These are phyloP conservation scores for Nomia melanderi DNA, from an alignment of 1,140 invertebrate species.

Conservation along the genomic window DNA sequence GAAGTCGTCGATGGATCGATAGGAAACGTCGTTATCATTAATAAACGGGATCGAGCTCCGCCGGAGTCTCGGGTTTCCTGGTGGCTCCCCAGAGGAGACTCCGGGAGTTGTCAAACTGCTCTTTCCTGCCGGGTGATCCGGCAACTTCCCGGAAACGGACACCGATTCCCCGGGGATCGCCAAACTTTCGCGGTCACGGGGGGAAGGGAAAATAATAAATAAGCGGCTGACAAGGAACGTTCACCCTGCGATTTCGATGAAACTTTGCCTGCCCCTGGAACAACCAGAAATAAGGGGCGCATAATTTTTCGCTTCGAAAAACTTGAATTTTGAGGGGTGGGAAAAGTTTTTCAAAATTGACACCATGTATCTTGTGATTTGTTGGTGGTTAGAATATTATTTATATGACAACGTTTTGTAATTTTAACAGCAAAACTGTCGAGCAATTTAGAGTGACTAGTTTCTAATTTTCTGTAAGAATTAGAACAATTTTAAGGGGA, in stretches of 20 bases:
- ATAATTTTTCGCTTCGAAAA: no score
- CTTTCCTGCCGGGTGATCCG: constrained; percentile 24
- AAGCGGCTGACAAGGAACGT: constrained; percentile 36
- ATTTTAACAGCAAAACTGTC: no score
- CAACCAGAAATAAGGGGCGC: no score
- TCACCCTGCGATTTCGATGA: background rate
- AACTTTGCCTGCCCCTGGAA: no score
- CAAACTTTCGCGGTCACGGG: constrained; percentile 20
- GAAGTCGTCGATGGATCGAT: background rate
- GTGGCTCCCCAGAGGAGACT: constrained; percentile 23
- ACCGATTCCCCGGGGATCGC: constrained; percentile 57
- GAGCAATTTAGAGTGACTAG: no score
- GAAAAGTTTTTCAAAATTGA: no score
- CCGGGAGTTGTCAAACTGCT: constrained; percentile 52
- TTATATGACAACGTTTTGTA: no score
- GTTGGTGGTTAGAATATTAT: no score
- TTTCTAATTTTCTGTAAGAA: no score
- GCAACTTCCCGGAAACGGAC: constrained; percentile 60
- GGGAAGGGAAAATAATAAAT: constrained; percentile 50
- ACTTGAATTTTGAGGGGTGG: no score
- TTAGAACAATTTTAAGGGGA: no score
- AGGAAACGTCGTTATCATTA: constrained; percentile 42
- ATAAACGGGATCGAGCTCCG: constrained; percentile 17
- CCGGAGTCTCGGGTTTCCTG: constrained; percentile 17
- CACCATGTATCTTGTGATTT: no score